phyloP scores from a whole-genome alignment of 2,113 vertebrate species.

The Myiozetetes cayanensis region DNA sequence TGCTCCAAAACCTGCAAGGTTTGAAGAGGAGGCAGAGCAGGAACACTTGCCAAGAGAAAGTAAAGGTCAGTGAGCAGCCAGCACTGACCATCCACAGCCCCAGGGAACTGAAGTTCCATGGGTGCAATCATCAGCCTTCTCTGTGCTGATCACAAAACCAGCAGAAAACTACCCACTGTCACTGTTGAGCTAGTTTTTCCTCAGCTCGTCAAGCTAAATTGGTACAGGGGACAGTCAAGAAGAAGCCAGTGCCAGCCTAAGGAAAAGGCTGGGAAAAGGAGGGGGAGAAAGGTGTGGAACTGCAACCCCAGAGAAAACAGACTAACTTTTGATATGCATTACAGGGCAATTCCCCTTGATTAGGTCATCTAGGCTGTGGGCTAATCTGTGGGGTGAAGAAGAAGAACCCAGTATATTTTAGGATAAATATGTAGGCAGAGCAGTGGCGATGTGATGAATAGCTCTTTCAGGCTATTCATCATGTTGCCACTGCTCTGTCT shows the following conservation, averaged over 20 bases:
- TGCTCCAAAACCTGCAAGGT: neutral
- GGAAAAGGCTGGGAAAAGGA: neutral
- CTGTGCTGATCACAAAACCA: neutral
- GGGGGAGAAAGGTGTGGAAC: neutral
- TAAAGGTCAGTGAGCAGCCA: neutral
- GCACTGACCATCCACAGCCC: rapidly evolving
- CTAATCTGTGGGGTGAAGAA: neutral
- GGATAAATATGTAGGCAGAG: neutral
- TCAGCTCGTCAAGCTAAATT: neutral
- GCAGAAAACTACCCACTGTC: neutral
- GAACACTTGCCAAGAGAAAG: neutral
- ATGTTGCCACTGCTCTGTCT: neutral
- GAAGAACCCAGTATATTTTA: neutral
- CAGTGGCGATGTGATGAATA: neutral
- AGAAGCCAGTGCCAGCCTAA: neutral
- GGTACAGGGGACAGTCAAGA: neutral
- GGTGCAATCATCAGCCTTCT: neutral
- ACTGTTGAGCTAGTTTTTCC: neutral
- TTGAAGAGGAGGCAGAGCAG: neutral
- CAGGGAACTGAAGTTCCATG: neutral
- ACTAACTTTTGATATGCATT: neutral
- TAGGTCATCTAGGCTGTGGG: neutral
- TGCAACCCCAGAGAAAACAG: neutral
- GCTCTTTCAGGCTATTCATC: neutral
- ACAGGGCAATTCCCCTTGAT: neutral